Evolutionary conservation across 2,113 vertebrate species (phyloP).

Genomic region (Copsychus sechellarum): DNA sequence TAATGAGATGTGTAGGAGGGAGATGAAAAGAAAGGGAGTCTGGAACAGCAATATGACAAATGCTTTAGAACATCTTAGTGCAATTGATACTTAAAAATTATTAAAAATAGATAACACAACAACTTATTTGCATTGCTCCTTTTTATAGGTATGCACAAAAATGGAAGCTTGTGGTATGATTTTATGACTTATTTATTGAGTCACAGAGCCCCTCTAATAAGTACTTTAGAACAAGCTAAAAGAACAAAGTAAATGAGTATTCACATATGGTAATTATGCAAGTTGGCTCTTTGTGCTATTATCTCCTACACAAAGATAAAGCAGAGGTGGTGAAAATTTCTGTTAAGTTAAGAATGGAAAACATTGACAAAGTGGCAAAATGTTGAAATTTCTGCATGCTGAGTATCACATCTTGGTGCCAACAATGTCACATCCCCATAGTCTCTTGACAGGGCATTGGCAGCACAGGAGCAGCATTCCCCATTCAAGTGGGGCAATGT

Average conservation of each 20-base stretch:
- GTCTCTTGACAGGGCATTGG: neutral
- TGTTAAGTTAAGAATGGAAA: neutral
- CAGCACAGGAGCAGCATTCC: neutral
- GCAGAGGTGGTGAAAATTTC: conserved; percentile 35
- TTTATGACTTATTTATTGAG: neutral
- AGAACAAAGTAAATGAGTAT: neutral
- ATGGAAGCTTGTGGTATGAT: neutral
- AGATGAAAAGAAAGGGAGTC: conserved; percentile 7
- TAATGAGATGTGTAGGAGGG: conserved; percentile 43
- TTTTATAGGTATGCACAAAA: neutral
- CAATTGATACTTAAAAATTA: neutral
- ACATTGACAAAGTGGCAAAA: conserved; percentile 4
- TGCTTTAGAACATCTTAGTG: neutral
- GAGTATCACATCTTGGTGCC: neutral
- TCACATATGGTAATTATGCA: neutral
- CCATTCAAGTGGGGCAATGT: neutral
- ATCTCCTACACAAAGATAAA: conserved; percentile 14
- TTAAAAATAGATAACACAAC: neutral
- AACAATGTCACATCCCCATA: neutral
- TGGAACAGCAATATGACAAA: conserved; percentile 22
- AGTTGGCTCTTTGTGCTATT: neutral
- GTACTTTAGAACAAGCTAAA: neutral
- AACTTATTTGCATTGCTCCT: neutral
- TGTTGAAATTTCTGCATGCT: neutral
- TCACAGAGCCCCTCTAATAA: neutral